A percentile compares a stretch with the other conserved stretches of the same genome.
Evolutionary conservation across 2,113 vertebrate species (phyloP).

Genomic region (Gasterosteus aculeatus): DNA sequence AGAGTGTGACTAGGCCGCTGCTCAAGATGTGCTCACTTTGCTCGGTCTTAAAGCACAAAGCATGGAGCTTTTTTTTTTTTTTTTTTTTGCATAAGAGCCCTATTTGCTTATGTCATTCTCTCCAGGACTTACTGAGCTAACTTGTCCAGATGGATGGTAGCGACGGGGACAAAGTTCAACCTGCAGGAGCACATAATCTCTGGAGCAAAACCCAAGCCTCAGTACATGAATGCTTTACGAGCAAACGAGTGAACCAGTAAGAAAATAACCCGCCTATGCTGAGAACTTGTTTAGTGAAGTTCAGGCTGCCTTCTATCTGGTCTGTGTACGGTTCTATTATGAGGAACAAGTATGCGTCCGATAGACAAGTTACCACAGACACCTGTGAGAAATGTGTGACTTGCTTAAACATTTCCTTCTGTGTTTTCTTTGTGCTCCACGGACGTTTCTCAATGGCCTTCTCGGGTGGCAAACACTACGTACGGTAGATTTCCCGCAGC

Average conservation of each 20-base stretch:
- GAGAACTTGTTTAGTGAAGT: not conserved
- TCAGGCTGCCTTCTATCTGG: not conserved
- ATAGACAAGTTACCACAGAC: constrained; percentile 10
- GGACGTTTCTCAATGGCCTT: not conserved
- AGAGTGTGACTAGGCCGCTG: constrained; percentile 58
- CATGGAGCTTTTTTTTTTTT: constrained; percentile 14
- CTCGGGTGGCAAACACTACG: not conserved
- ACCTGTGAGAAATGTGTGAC: constrained; percentile 50
- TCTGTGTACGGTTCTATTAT: not conserved
- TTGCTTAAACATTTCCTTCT: constrained; percentile 58
- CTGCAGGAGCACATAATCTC: constrained; percentile 14
- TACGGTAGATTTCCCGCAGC: not conserved
- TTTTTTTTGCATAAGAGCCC: constrained; percentile 19
- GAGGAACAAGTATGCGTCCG: not conserved
- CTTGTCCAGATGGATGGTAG: not conserved
- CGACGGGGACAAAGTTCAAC: constrained; percentile 35
- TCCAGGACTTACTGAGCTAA: constrained; percentile 7
- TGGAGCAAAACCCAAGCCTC: constrained; percentile 21
- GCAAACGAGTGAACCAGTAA: constrained; percentile 29
- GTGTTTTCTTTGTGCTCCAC: not conserved
- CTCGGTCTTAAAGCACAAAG: constrained; percentile 45
- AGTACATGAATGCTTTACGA: constrained; percentile 25
- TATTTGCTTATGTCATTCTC: constrained; percentile 26
- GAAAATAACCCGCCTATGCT: constrained; percentile 28
- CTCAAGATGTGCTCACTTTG: constrained; percentile 49